Conservation (phyloP, 2,113 vertebrate species). For the Tringa solitaria region DNA sequence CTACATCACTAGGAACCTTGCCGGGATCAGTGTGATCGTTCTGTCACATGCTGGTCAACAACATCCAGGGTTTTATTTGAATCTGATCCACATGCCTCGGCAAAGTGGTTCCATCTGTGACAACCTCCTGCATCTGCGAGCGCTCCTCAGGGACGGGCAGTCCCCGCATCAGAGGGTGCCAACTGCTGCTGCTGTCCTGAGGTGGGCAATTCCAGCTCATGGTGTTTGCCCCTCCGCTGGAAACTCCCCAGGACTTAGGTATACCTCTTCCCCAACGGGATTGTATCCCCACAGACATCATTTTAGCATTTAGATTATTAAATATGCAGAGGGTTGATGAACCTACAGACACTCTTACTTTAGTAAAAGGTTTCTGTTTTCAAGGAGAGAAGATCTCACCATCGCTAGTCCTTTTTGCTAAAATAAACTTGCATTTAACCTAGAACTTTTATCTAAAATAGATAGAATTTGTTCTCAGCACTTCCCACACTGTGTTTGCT, state of each 20-base stretch:
- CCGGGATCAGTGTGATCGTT: constrained; percentile 50
- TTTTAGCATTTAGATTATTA: background rate
- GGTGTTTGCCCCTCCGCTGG: background rate
- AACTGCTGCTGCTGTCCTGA: background rate
- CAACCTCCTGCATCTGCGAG: background rate
- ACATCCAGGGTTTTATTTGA: constrained; percentile 53
- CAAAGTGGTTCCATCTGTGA: constrained; percentile 65
- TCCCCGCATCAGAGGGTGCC: accelerated
- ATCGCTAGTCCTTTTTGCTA: background rate
- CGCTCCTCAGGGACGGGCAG: background rate
- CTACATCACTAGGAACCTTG: constrained; percentile 53
- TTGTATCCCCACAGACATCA: background rate
- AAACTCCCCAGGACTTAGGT: background rate
- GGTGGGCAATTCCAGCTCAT: background rate
- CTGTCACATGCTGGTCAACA: constrained; percentile 52
- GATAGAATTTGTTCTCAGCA: background rate
- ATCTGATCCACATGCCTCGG: constrained; percentile 18
- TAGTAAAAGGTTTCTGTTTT: background rate
- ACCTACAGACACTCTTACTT: background rate
- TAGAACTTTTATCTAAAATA: background rate
- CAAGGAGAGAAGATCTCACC: background rate
- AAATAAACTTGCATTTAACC: background rate
- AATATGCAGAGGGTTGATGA: background rate
- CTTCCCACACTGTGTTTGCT: background rate
- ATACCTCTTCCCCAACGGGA: background rate